Percentiles rank a stretch among this genome's conserved stretches.
Conservation (phyloP, 2,888 invertebrate species). For the Hyposoter didymator region DNA sequence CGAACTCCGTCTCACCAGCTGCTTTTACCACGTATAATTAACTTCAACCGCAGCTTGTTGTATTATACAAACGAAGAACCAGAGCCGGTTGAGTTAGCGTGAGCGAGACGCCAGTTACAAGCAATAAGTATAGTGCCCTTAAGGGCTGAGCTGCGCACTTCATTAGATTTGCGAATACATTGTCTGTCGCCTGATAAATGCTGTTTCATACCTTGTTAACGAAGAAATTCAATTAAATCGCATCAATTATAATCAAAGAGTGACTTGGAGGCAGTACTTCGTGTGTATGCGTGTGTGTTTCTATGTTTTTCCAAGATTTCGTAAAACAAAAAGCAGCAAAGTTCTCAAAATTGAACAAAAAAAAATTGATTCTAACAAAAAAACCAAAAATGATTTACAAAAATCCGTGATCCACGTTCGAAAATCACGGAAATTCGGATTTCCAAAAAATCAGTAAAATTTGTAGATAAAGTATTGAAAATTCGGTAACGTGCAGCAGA, state of each 20-base stretch:
- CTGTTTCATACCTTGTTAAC: background rate
- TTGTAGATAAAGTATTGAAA: background rate
- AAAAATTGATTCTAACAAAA: background rate
- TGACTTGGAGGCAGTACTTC: no score
- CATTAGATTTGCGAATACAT: constrained; percentile 47
- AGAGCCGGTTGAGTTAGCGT: constrained; percentile 30
- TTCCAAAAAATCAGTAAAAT: background rate
- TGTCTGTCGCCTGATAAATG: constrained; percentile 26
- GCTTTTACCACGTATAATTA: constrained; percentile 60
- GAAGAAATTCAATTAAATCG: constrained; percentile 4
- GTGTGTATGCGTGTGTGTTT: no score
- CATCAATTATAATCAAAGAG: background rate
- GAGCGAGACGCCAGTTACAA: constrained; percentile 43
- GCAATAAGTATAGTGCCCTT: constrained; percentile 29
- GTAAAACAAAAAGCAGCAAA: background rate
- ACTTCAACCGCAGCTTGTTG: constrained; percentile 63
- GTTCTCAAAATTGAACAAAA: background rate
- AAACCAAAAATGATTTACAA: background rate
- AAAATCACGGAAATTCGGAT: no score
- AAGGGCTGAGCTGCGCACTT: constrained; percentile 46
- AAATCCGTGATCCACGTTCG: no score
- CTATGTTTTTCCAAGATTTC: background rate
- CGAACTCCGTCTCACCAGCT: constrained; percentile 24
- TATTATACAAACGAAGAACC: constrained; percentile 63
- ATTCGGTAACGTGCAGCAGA: background rate